Evolutionary conservation across 2,797 vertebrate genomes (phyloP).

Genomic region (Craterocephalus amniculus): DNA sequence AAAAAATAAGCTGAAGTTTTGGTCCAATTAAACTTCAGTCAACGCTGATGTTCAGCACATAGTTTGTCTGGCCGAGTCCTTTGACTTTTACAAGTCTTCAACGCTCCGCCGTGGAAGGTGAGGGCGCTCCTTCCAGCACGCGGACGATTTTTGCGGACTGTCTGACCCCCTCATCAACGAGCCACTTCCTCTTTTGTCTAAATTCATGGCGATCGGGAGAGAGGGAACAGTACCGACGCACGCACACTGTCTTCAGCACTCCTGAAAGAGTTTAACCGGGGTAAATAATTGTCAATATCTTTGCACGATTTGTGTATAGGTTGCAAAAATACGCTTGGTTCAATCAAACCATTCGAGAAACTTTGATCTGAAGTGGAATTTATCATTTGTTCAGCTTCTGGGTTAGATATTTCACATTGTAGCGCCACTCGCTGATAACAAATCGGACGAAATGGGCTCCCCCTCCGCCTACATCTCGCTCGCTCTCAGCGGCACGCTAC

Average conservation of each 20-base stretch:
- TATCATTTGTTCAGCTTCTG: slow-evolving; percentile 34
- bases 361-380: slow-evolving; percentile 21
- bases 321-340: slow-evolving; percentile 19
- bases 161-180: slow-evolving; percentile 76
- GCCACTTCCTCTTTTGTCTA: slow-evolving; percentile 85
- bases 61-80: background rate
- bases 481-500: slow-evolving; percentile 65
- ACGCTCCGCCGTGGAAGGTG: slow-evolving; percentile 75
- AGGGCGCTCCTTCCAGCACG: slow-evolving; percentile 80
- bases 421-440: slow-evolving; percentile 78
- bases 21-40: background rate
- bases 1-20: background rate
- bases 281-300: slow-evolving; percentile 74
- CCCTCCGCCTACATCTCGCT: slow-evolving; percentile 56
- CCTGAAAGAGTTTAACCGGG: slow-evolving; percentile 76
- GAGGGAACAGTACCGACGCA: slow-evolving; percentile 81
- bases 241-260: slow-evolving; percentile 79
- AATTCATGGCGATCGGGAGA: slow-evolving; percentile 87
- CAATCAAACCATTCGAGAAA: slow-evolving; percentile 6
- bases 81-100: background rate
- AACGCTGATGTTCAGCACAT: background rate
- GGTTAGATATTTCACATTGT: slow-evolving; percentile 74
- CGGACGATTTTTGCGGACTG: slow-evolving; percentile 58
- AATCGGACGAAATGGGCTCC: slow-evolving; percentile 73
- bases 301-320: slow-evolving; percentile 34